A percentile compares a stretch with the other conserved stretches of the same genome.
Conservation (phyloP, 2,888 invertebrate species). For the Cantharis rufa region DNA sequence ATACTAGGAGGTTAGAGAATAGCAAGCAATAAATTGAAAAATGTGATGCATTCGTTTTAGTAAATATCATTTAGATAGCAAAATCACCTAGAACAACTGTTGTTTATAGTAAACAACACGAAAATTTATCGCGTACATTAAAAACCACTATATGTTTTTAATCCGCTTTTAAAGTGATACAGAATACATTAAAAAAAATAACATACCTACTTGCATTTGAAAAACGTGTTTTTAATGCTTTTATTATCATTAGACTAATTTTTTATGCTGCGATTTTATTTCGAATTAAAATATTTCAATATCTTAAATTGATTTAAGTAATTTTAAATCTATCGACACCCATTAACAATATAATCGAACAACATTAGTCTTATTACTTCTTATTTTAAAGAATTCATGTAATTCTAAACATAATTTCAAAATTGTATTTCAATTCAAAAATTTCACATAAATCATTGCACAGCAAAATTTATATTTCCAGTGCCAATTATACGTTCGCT, state of each 20-base stretch:
- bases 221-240: slow-evolving; percentile 1
- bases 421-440: too few relatives aligned
- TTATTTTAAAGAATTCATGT: neutral
- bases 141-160: slow-evolving; percentile 34
- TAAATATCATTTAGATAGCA: slow-evolving; percentile 25
- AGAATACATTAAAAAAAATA: slow-evolving; percentile 22
- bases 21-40: slow-evolving; percentile 13
- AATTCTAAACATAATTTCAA: too few relatives aligned
- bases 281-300: neutral
- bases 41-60: slow-evolving; percentile 19
- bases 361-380: neutral
- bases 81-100: slow-evolving; percentile 21
- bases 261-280: neutral
- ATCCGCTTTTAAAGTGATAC: slow-evolving; percentile 28
- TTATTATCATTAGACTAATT: neutral
- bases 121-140: slow-evolving; percentile 28
- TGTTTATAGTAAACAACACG: slow-evolving; percentile 13
- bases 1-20: neutral
- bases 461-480: too few relatives aligned
- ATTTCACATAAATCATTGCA: too few relatives aligned
- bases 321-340: neutral
- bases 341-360: neutral
- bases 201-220: slow-evolving; percentile 1
- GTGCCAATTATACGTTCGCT: too few relatives aligned
- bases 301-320: neutral